Percentiles rank a stretch among this genome's conserved stretches.
These are phyloP conservation scores for Microcebus jonahi DNA, from an alignment of 2,113 vertebrate genomes.

Conservation along the genomic window DNA sequence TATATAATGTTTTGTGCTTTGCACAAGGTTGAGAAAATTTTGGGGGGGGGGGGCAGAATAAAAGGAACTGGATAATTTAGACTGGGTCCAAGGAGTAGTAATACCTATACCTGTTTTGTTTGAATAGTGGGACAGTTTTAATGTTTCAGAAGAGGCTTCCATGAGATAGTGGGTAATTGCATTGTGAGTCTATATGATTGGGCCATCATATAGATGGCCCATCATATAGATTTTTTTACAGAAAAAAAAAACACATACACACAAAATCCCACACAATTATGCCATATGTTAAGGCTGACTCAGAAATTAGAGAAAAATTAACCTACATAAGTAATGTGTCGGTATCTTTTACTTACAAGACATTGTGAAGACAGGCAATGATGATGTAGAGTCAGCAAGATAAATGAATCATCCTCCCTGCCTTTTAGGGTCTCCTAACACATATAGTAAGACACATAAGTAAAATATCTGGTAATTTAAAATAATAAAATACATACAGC, in stretches of 20 bases:
- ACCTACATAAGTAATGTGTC: neutral
- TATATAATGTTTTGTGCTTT: neutral
- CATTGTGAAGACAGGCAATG: neutral
- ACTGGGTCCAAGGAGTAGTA: neutral
- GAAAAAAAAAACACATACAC: neutral
- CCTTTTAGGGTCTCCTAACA: neutral
- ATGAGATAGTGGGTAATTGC: neutral
- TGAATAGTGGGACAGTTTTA: neutral
- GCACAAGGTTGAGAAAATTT: neutral
- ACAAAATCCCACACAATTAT: neutral
- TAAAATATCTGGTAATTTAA: neutral
- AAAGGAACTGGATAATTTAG: neutral
- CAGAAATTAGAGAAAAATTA: neutral
- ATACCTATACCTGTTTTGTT: neutral
- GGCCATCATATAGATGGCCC: neutral
- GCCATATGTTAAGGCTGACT: neutral
- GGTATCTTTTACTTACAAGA: neutral
- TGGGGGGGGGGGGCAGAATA: neutral
- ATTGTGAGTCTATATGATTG: neutral
- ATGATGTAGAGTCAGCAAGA: neutral
- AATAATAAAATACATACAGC: neutral
- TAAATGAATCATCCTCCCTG: neutral
- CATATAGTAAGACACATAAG: neutral
- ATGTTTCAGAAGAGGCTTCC: neutral
- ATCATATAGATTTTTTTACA: neutral